Conservation (phyloP, 1,140 invertebrate species). For the Drosophila insularis region DNA sequence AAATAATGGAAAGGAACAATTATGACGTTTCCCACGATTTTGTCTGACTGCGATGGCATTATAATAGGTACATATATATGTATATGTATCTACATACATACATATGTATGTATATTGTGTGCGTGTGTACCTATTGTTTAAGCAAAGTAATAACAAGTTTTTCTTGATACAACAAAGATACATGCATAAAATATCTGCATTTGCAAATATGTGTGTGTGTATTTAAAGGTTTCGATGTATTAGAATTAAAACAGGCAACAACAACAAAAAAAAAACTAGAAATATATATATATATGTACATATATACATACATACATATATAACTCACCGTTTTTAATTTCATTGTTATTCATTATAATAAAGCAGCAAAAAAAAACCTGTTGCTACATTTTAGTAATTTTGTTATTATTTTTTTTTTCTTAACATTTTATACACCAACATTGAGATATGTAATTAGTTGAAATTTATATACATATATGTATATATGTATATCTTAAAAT, state of each 20-base stretch:
- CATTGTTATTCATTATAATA: conserved; percentile 32
- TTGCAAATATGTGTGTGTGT: conserved; percentile 24
- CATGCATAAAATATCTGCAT: conserved; percentile 27
- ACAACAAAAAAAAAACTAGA: conserved; percentile 14
- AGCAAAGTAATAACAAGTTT: conserved; percentile 7
- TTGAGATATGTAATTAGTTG: conserved; percentile 28
- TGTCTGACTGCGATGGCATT: conserved; percentile 11
- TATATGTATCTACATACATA: background rate
- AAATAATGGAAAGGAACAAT: conserved; percentile 22
- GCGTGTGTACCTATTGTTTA: conserved; percentile 8
- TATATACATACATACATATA: conserved; percentile 2
- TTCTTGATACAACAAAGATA: conserved; percentile 20
- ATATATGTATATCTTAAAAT: background rate
- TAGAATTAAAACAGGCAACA: background rate
- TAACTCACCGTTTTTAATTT: conserved; percentile 32
- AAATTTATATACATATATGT: conserved; percentile 19
- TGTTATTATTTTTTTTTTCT: conserved; percentile 1
- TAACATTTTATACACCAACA: conserved; percentile 3
- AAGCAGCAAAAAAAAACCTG: background rate
- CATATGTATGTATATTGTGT: background rate
- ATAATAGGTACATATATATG: background rate
- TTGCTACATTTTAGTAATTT: conserved; percentile 14
- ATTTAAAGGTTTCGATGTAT: conserved; percentile 39
- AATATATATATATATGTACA: background rate
- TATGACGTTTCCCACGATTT: conserved; percentile 13